phyloP scores from a whole-genome alignment of 2,888 invertebrate species.

The Chirona hameri region DNA sequence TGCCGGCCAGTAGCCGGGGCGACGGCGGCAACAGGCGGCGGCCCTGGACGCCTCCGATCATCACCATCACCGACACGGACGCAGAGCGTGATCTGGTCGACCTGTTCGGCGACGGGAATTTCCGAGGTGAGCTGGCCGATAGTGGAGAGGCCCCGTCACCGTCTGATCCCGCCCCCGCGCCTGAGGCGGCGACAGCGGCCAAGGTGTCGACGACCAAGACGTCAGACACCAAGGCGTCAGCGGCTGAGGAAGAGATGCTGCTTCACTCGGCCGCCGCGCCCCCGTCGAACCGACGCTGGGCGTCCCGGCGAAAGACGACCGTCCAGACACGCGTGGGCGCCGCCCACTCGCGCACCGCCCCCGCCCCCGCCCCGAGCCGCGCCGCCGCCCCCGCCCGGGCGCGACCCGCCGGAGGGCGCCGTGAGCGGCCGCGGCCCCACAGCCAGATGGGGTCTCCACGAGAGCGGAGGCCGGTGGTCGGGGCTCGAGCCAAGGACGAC shows the following conservation, averaged over 20 bases:
- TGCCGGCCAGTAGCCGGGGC: slow-evolving; percentile 25
- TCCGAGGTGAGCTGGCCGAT: neutral
- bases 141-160: neutral
- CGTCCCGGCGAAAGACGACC: neutral
- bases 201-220: no score
- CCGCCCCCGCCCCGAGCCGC: neutral
- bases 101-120: neutral
- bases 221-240: neutral
- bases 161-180: no score
- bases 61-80: neutral
- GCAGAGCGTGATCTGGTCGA: neutral
- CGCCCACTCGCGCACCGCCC: neutral
- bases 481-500: neutral
- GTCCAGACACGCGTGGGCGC: neutral
- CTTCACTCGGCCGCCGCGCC: neutral
- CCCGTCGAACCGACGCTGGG: neutral
- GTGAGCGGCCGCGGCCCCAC: neutral
- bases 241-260: neutral
- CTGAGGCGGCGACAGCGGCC: no score
- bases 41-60: neutral
- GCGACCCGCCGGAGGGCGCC: neutral
- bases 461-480: neutral
- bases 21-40: neutral
- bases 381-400: neutral
- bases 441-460: neutral